These are phyloP conservation scores for Adoxophyes honmai DNA, from an alignment of 1,140 invertebrate species.

Conservation along the genomic window DNA sequence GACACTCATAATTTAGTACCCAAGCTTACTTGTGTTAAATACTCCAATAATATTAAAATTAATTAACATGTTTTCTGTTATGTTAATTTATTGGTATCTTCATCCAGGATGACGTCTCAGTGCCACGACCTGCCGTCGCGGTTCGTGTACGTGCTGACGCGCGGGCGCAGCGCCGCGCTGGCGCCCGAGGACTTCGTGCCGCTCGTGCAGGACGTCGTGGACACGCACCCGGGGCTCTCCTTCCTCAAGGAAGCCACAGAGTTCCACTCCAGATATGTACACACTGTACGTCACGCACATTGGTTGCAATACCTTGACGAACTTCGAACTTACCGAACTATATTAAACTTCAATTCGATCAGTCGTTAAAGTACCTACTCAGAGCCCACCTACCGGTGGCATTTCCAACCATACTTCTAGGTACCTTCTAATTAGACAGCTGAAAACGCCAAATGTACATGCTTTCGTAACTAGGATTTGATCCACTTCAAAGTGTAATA, in stretches of 20 bases:
- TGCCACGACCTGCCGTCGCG: constrained; percentile 94
- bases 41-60: no score
- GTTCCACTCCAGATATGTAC: constrained; percentile 99
- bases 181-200: constrained; percentile 94
- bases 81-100: constrained; percentile 6
- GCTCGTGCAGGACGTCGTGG: constrained; percentile 97
- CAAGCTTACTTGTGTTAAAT: no score
- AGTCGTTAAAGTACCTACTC: no score
- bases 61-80: no score
- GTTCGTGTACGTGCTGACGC: constrained; percentile 91
- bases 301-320: neutral
- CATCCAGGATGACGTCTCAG: constrained; percentile 83
- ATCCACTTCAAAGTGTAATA: neutral
- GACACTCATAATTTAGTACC: no score
- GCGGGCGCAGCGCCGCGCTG: constrained; percentile 81
- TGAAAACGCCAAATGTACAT: no score
- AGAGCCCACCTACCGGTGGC: no score
- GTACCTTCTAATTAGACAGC: no score
- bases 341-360: no score
- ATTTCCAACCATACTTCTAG: no score
- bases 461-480: no score
- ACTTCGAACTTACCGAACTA: neutral
- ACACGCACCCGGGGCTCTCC: constrained; percentile 98
- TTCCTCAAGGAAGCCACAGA: constrained; percentile 98
- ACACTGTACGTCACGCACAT: constrained; percentile 83